These are phyloP conservation scores for Panorpa germanica DNA, from an alignment of 2,888 invertebrate genomes.

Conservation along the genomic window DNA sequence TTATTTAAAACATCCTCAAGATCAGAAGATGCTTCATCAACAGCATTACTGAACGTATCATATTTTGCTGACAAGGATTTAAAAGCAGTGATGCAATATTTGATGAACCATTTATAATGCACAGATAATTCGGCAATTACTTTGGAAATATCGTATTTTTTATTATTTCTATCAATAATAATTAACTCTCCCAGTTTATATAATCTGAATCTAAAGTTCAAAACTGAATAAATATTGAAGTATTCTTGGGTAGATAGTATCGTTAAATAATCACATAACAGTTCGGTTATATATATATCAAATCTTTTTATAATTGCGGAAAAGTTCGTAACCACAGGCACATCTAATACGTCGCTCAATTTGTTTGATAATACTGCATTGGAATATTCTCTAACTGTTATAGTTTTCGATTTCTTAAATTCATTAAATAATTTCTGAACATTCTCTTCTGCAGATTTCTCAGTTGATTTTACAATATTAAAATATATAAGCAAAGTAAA, in stretches of 20 bases:
- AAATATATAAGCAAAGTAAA: conserved; percentile 29
- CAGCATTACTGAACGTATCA: too few species aligned
- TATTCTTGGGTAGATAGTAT: conserved; percentile 22
- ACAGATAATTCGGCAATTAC: conserved; percentile 39
- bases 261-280: conserved; percentile 19
- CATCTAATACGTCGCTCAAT: conserved; percentile 27
- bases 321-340: conserved; percentile 33
- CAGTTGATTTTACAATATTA: conserved; percentile 16
- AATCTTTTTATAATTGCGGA: conserved; percentile 26
- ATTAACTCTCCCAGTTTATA: conserved; percentile 23
- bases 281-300: conserved; percentile 24
- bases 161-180: conserved; percentile 20
- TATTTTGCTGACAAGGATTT: too few species aligned
- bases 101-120: conserved; percentile 57
- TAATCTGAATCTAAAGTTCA: conserved; percentile 35
- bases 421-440: conserved; percentile 14
- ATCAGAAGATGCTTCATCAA: conserved; percentile 12
- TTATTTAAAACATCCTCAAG: conserved; percentile 11
- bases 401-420: conserved; percentile 15
- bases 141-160: conserved; percentile 23
- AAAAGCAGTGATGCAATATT: conserved; percentile 29
- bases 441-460: conserved; percentile 13
- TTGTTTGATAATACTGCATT: conserved; percentile 24
- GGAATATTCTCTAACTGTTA: conserved; percentile 31
- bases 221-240: conserved; percentile 25